A percentile compares a stretch with the other conserved stretches of the same genome.
Evolutionary conservation across 2,113 vertebrate genomes (phyloP).

Genomic region (Hippocampus barbouri): DNA sequence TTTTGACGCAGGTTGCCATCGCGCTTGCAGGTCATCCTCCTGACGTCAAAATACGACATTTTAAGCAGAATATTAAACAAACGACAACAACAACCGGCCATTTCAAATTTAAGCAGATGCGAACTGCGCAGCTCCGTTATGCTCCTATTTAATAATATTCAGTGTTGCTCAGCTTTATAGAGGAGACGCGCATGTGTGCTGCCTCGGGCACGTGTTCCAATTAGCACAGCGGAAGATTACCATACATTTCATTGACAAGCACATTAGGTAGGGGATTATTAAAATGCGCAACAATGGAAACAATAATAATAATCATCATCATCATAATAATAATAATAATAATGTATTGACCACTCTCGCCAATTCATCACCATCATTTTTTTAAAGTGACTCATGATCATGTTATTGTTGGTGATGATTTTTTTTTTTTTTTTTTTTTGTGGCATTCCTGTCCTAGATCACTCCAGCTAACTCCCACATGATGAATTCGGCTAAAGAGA

Average conservation of each 20-base stretch:
- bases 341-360: not conserved
- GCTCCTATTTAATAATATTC: not conserved
- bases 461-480: not conserved
- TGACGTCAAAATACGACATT: not conserved
- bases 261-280: not conserved
- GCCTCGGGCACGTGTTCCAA: conserved; percentile 56
- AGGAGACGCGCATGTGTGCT: conserved; percentile 21
- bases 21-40: not conserved
- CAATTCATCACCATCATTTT: too few species aligned
- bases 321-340: not conserved
- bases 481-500: not conserved
- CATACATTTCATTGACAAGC: conserved; percentile 4
- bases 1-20: not conserved
- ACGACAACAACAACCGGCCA: not conserved
- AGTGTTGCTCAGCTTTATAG: conserved; percentile 17
- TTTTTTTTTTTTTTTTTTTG: not conserved
- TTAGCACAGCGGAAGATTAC: conserved; percentile 49
- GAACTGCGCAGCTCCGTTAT: not conserved
- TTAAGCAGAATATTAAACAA: not conserved
- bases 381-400: not conserved
- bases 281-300: not conserved
- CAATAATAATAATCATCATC: not conserved
- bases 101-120: not conserved
- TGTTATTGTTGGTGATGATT: not conserved
- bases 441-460: not conserved